phyloP scores from a whole-genome alignment of 2,113 vertebrate genomes.

The Tachysurus fulvidraco region DNA sequence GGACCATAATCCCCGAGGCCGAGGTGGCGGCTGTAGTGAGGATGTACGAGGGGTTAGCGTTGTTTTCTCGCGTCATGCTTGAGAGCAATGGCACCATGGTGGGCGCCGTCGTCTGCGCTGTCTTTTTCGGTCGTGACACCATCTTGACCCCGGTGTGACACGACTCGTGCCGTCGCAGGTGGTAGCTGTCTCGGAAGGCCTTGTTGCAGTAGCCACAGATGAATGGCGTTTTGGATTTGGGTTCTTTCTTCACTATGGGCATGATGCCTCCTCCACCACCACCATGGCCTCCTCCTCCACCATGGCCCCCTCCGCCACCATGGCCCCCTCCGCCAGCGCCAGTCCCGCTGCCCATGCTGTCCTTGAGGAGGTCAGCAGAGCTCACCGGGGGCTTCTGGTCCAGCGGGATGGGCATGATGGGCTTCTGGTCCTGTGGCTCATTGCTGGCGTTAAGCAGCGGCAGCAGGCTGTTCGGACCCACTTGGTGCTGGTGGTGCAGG shows the following conservation, averaged over 20 bases:
- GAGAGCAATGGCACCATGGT: slow-evolving; percentile 93
- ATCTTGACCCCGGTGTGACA: slow-evolving; percentile 98
- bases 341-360: slow-evolving; percentile 70
- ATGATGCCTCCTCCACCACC: slow-evolving; percentile 60
- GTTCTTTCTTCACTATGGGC: slow-evolving; percentile 93
- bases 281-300: slow-evolving; percentile 46
- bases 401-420: slow-evolving; percentile 91
- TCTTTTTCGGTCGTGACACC: slow-evolving; percentile 97
- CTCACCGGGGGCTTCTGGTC: slow-evolving; percentile 89
- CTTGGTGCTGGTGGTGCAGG: slow-evolving; percentile 98
- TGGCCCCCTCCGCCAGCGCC: slow-evolving; percentile 63
- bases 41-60: slow-evolving; percentile 86
- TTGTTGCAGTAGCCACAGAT: slow-evolving; percentile 99
- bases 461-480: slow-evolving; percentile 95
- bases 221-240: slow-evolving; percentile 96
- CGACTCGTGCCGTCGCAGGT: slow-evolving; percentile 96
- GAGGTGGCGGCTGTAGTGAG: slow-evolving; percentile 94
- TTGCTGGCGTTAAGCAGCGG: slow-evolving; percentile 90
- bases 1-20: slow-evolving; percentile 79
- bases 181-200: slow-evolving; percentile 99
- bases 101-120: slow-evolving; percentile 85
- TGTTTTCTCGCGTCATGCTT: slow-evolving; percentile 89
- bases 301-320: slow-evolving; percentile 60
- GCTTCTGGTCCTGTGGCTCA: slow-evolving; percentile 95
- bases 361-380: slow-evolving; percentile 90